Percentiles rank a stretch among this genome's conserved stretches.
Conservation (phyloP, 2,888 invertebrate genomes). For the Timema podura region DNA sequence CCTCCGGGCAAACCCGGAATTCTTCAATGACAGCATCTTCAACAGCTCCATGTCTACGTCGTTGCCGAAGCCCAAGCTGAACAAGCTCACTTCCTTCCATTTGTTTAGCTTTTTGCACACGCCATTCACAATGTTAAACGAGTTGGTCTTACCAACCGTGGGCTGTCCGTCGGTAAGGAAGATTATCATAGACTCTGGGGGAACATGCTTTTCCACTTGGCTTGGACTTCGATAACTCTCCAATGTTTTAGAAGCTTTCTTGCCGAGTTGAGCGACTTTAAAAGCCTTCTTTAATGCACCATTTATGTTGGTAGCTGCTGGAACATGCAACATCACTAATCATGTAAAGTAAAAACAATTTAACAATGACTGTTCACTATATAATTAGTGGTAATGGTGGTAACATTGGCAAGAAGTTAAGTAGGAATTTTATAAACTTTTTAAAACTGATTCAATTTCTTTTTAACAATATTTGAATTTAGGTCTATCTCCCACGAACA, state of each 20-base stretch:
- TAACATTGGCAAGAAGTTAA: no score
- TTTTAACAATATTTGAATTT: no score
- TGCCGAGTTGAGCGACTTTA: slow-evolving; percentile 13
- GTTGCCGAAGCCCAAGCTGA: slow-evolving; percentile 65
- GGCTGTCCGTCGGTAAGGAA: slow-evolving; percentile 66
- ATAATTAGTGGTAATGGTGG: no score
- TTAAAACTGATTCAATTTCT: no score
- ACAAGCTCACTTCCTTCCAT: slow-evolving; percentile 48
- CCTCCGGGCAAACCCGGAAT: slow-evolving; percentile 62
- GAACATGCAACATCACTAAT: no score
- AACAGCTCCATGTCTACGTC: slow-evolving; percentile 64
- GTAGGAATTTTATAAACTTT: no score
- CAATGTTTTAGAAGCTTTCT: background rate
- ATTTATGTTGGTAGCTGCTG: slow-evolving; percentile 10
- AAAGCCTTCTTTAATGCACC: slow-evolving; percentile 9
- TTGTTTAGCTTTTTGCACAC: background rate
- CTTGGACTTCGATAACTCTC: background rate
- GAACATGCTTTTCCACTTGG: background rate
- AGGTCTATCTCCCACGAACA: no score
- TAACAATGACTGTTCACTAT: no score
- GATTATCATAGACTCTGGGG: slow-evolving; percentile 55
- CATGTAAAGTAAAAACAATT: no score
- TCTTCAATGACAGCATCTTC: slow-evolving; percentile 59
- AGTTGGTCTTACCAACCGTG: slow-evolving; percentile 54
- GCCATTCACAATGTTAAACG: slow-evolving; percentile 48